Conservation (phyloP, 1,140 invertebrate species). For the Phthorimaea operculella region DNA sequence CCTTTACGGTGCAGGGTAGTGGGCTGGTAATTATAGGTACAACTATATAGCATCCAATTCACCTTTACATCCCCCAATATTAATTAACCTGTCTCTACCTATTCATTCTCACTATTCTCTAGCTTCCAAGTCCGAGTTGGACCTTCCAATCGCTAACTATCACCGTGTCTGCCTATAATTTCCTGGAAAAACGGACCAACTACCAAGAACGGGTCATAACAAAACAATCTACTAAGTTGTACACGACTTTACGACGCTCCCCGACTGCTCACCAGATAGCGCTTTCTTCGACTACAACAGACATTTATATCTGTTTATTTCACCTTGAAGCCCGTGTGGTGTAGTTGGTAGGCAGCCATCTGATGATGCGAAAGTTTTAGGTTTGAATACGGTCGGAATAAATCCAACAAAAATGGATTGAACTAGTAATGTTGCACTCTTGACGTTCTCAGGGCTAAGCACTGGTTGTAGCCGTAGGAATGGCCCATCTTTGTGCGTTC, state of each 20-base stretch:
- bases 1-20: too few relatives aligned
- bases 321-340: conserved; percentile 14
- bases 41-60: too few relatives aligned
- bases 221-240: conserved; percentile 29
- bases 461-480: conserved; percentile 28
- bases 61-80: too few relatives aligned
- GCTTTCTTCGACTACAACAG: conserved; percentile 40
- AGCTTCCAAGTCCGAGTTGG: too few relatives aligned
- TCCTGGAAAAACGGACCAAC: not conserved
- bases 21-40: too few relatives aligned
- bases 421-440: not conserved
- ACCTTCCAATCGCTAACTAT: too few relatives aligned
- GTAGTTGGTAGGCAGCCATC: too few relatives aligned
- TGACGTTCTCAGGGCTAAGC: conserved; percentile 6
- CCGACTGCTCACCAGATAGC: conserved; percentile 3
- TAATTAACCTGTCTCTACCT: too few relatives aligned
- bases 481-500: conserved; percentile 28
- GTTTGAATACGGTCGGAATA: too few relatives aligned
- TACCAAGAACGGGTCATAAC: not conserved
- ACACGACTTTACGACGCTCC: conserved; percentile 38
- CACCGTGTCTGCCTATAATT: not conserved
- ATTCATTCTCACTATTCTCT: too few relatives aligned
- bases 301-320: conserved; percentile 62
- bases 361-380: too few relatives aligned
- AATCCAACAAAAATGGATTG: too few relatives aligned